These are phyloP conservation scores for Macaria notata DNA, from an alignment of 2,888 invertebrate species.

Conservation along the genomic window DNA sequence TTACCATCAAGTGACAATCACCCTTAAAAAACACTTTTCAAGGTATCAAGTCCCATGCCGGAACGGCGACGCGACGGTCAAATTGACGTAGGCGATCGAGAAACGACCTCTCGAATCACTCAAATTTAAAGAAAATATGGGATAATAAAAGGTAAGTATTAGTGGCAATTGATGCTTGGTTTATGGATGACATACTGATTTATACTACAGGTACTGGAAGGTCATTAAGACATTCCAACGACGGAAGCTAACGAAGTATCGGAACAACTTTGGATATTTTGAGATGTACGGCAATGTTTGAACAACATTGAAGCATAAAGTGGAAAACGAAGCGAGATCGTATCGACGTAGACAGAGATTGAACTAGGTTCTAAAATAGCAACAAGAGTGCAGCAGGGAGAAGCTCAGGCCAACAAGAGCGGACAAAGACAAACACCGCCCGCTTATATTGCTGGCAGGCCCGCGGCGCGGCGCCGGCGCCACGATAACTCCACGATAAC, in stretches of 20 bases:
- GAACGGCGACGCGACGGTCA: background rate
- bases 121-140: constrained; percentile 34
- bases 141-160: constrained; percentile 32
- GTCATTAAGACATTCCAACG: constrained; percentile 20
- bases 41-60: constrained; percentile 25
- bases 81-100: constrained; percentile 32
- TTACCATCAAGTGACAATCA: constrained; percentile 28
- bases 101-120: constrained; percentile 31
- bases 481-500: constrained; percentile 73
- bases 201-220: constrained; percentile 16
- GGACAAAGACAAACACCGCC: constrained; percentile 57
- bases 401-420: constrained; percentile 44
- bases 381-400: constrained; percentile 25
- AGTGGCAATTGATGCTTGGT: constrained; percentile 27
- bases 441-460: constrained; percentile 58
- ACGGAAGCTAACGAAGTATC: constrained; percentile 22
- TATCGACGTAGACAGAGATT: constrained; percentile 5
- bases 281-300: background rate
- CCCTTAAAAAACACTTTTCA: constrained; percentile 27
- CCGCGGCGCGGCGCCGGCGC: constrained; percentile 70
- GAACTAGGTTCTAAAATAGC: constrained; percentile 27
- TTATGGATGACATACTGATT: constrained; percentile 31
- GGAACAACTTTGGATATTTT: constrained; percentile 5
- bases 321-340: too few relatives aligned
- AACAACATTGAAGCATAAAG: background rate